A percentile compares a stretch with the other conserved stretches of the same genome.
Conservation (phyloP, 2,888 invertebrate genomes). For the Polyommatus iphigenia region DNA sequence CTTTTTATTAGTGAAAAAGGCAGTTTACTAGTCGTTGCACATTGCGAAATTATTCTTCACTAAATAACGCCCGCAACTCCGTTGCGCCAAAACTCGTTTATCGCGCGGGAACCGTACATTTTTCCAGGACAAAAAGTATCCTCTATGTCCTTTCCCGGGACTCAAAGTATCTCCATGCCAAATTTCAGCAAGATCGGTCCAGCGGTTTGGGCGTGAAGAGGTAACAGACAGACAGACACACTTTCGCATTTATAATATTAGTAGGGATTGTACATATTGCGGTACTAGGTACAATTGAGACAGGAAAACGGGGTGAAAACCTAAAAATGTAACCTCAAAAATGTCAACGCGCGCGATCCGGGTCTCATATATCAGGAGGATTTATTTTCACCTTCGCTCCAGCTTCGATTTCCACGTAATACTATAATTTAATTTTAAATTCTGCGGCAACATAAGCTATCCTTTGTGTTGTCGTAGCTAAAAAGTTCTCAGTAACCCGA, state of each 20-base stretch:
- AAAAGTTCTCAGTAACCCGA: background rate
- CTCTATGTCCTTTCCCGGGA: no score
- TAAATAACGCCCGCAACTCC: background rate
- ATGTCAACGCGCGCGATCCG: conserved; percentile 69
- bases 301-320: conserved; percentile 47
- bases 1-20: background rate
- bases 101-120: no score
- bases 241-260: no score
- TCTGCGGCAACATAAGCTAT: conserved; percentile 52
- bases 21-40: background rate
- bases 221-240: no score
- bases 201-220: no score
- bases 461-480: background rate
- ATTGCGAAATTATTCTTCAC: conserved; percentile 4
- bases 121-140: no score
- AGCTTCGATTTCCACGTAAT: conserved; percentile 75
- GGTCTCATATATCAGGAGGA: conserved; percentile 72
- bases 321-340: conserved; percentile 70
- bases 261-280: background rate
- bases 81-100: no score
- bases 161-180: no score
- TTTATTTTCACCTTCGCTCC: conserved; percentile 73
- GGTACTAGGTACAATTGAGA: conserved; percentile 38
- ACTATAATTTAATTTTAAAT: conserved; percentile 80
- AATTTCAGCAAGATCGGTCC: no score